These are phyloP conservation scores for Thymallus thymallus DNA, from an alignment of 2,113 vertebrate genomes.

Conservation along the genomic window DNA sequence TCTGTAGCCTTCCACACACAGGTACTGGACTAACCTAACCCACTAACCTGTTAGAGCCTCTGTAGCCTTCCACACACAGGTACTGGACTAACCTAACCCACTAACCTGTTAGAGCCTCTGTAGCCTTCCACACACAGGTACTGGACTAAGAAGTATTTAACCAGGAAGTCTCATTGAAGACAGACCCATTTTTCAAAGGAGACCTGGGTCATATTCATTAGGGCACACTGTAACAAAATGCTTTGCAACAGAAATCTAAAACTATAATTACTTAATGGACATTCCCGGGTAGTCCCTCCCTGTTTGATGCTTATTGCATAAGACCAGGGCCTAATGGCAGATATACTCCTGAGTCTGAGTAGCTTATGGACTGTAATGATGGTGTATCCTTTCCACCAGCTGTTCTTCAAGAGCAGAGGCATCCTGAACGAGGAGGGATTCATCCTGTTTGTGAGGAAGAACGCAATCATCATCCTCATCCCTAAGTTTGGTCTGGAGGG, in stretches of 20 bases:
- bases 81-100: background rate
- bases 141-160: background rate
- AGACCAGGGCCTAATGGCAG: too few species aligned
- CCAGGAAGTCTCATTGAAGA: too few species aligned
- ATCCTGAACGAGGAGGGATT: conserved; percentile 92
- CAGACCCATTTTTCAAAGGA: too few species aligned
- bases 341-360: background rate
- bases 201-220: too few species aligned
- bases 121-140: background rate
- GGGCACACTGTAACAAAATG: too few species aligned
- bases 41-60: background rate
- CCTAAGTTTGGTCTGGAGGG: conserved; percentile 96
- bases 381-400: conserved; percentile 60
- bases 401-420: conserved; percentile 93
- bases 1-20: conserved; percentile 97
- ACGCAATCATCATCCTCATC: conserved; percentile 94
- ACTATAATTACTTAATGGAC: too few species aligned
- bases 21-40: conserved; percentile 62
- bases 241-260: too few species aligned
- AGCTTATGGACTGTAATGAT: background rate
- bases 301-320: too few species aligned
- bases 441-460: conserved; percentile 93
- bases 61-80: conserved; percentile 1
- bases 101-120: background rate
- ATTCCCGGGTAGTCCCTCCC: too few species aligned